Evolutionary conservation across 2,113 vertebrate species (phyloP), one percentile per base, ranked within the genome.

Genomic region (Ifrita kowaldi): DNA sequence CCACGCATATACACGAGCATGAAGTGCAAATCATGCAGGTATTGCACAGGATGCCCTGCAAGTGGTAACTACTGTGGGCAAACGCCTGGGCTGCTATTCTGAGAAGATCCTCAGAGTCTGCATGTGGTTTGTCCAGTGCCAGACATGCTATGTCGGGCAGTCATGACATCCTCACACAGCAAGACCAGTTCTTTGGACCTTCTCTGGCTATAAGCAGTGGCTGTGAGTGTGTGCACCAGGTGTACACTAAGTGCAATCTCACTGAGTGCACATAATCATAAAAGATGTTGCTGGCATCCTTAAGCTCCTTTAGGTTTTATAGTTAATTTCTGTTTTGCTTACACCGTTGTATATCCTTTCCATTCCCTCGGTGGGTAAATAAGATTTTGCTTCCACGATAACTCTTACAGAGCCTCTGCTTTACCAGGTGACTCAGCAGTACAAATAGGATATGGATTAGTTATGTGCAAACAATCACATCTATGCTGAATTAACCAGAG

Each of bases 381-480:
- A 70, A 77, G 24, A 35, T 83, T 90, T 70, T 86, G 11, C 21
- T 84, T 88, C 85, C 23, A 3, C 62, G 57, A 39, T 73, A 53
- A 12, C 30, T 79, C 44, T 52, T 77, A 67, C 6, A 46, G 47
- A 70, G 39, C 28, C 47, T 77, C 63, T 82, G 73, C 64, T 70
- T 86, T 89, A 84, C 55, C 52, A 56, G 24, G 39, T 89, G 76
- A 67, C 21, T 35, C 68, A 78, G 56, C 68, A 80, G 42, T 56
- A 70, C 68, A 92, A 93, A 89, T 9, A 92, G 39, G 47, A 74
- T 75, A 84, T 41, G 78, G 79, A 90, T 96, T 96, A 95, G 35
- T 19, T 89, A 60, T 44, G 68, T 71, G 30, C 68, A 90, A 84
- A 74, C 22, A 75, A 77, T 92, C 76, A 52, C 76, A 44, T 74